A percentile compares a stretch with the other conserved stretches of the same genome.
Evolutionary conservation across 2,113 vertebrate species (phyloP).

Genomic region (Alosa alosa): DNA sequence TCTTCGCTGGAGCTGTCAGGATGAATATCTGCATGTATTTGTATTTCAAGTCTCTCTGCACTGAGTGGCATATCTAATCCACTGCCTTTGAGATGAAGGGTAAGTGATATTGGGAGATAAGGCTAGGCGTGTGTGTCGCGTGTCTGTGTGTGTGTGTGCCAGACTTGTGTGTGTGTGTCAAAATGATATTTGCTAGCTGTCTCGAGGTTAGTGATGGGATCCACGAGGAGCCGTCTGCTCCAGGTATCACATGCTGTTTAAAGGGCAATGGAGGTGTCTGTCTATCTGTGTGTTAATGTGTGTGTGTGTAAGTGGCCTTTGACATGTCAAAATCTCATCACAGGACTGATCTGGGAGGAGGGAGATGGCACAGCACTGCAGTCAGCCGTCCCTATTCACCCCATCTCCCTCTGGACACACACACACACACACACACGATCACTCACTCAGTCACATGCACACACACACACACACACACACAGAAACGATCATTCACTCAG

Average conservation of each 20-base stretch:
- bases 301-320: background rate
- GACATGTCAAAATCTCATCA: slow-evolving; percentile 17
- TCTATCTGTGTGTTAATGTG: background rate
- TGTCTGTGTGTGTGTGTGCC: background rate
- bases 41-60: background rate
- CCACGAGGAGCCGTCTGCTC: background rate
- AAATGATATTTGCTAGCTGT: slow-evolving; percentile 5
- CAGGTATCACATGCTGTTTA: slow-evolving; percentile 3
- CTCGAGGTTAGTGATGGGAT: slow-evolving; percentile 10
- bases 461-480: background rate
- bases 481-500: background rate
- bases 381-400: background rate
- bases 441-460: background rate
- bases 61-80: slow-evolving; percentile 13
- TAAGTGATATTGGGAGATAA: background rate
- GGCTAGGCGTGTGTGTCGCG: background rate
- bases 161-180: background rate
- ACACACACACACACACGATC: background rate
- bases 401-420: background rate
- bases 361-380: background rate
- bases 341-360: background rate
- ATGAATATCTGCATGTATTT: background rate
- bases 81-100: slow-evolving; percentile 10
- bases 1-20: background rate
- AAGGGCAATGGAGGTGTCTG: background rate